These are phyloP conservation scores for Epizoanthus stellaris DNA, from an alignment of 92 coral and sea anemone species.

Conservation along the genomic window DNA sequence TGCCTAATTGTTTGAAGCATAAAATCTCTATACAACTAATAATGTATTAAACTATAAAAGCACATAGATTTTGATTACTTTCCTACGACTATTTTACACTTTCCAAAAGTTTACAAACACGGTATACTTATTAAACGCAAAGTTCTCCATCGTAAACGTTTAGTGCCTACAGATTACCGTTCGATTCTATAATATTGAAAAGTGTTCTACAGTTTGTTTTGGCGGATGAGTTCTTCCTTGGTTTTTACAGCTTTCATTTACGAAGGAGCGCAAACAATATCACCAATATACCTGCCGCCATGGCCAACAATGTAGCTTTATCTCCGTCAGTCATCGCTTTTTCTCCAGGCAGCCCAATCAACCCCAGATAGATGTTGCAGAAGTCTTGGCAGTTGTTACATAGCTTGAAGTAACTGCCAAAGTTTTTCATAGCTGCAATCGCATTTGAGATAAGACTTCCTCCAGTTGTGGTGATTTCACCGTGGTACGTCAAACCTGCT, in stretches of 20 bases:
- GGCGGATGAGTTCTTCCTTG: too few relatives aligned
- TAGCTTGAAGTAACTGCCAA: conserved; percentile 67
- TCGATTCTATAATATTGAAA: too few relatives aligned
- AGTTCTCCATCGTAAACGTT: too few relatives aligned
- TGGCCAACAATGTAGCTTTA: background rate
- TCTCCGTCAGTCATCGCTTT: conserved; percentile 48
- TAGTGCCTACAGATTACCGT: too few relatives aligned
- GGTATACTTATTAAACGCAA: too few relatives aligned
- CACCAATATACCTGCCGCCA: conserved; percentile 21
- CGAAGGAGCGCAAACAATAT: background rate
- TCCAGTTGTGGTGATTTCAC: conserved; percentile 39
- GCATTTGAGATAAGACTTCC: conserved; percentile 46
- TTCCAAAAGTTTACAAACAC: too few relatives aligned
- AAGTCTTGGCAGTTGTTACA: conserved; percentile 71
- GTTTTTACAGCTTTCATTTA: background rate
- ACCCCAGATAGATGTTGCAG: conserved; percentile 63
- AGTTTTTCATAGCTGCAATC: conserved; percentile 56
- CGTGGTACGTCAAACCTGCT: conserved; percentile 48
- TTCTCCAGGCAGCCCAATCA: conserved; percentile 54
- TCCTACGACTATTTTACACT: too few relatives aligned
- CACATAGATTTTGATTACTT: too few relatives aligned
- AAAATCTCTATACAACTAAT: too few relatives aligned
- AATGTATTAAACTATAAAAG: too few relatives aligned
- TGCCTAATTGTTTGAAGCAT: too few relatives aligned
- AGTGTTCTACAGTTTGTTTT: too few relatives aligned